phyloP scores from a whole-genome alignment of 2,888 invertebrate species.

The Caenorhabditis virilis region DNA sequence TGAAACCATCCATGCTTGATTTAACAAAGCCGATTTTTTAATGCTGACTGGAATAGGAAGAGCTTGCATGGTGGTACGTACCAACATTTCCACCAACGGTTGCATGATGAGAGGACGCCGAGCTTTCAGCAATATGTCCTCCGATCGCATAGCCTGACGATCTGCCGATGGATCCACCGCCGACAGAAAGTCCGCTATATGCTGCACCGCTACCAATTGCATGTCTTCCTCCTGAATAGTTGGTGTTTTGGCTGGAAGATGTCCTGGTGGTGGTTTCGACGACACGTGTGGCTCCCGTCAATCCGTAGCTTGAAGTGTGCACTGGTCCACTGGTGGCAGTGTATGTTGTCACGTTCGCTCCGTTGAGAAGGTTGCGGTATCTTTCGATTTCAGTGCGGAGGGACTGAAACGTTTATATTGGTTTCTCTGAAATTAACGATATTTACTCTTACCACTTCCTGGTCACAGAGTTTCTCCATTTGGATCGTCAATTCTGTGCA shows the following conservation, averaged over 20 bases:
- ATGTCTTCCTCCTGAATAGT: constrained; percentile 16
- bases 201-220: constrained; percentile 1
- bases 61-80: too few relatives aligned
- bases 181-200: too few relatives aligned
- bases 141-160: too few relatives aligned
- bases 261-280: constrained; percentile 16
- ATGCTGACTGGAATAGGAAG: too few relatives aligned
- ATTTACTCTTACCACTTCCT: constrained; percentile 19
- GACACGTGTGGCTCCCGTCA: too few relatives aligned
- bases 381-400: constrained; percentile 33
- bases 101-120: too few relatives aligned
- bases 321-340: constrained; percentile 3
- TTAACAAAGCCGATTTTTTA: too few relatives aligned
- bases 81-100: too few relatives aligned
- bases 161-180: too few relatives aligned
- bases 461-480: constrained; percentile 34
- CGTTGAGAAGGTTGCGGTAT: constrained; percentile 23
- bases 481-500: constrained; percentile 32
- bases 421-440: background rate
- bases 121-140: too few relatives aligned
- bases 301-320: constrained; percentile 5
- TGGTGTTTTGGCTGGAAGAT: constrained; percentile 14
- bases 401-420: constrained; percentile 24
- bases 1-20: too few relatives aligned
- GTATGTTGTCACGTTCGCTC: constrained; percentile 34